Evolutionary conservation across 2,888 invertebrate genomes (phyloP), one percentile per base, ranked within the genome.

Genomic region (Deladenus siricidicola): DNA sequence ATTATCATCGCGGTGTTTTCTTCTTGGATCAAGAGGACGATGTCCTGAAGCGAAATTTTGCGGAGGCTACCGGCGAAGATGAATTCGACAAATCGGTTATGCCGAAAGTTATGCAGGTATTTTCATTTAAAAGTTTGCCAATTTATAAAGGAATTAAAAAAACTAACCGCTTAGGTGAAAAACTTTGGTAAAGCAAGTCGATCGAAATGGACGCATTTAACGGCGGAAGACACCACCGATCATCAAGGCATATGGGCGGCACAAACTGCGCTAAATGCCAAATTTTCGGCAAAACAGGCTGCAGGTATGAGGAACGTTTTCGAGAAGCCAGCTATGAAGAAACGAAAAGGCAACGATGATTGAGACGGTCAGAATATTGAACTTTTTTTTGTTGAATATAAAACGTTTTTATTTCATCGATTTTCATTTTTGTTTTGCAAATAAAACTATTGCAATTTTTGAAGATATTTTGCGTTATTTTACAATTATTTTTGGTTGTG

Each of bases 1-100:
- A 98, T 81, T 99, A 92, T 80, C 98, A 99, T 84, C 87, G 98
- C 78, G 98, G 98, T 81, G 96, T 91, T 2, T 99, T 98, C 85
- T 98, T 90, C 80, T 83, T 99, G 85, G 85, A 85, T 76, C 80
- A 80, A 63, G 74, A 75, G 55, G 75, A 78, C 49, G 73, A 75
- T n/a, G 73, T 78, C 28, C 64, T 59, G 51, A 90, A 89, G 79
- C 85, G 92, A 73, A 92, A 96, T 79, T 93, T 91, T 81, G 89
- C 93, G 0, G 89, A 89, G 60, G 88, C 94, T 0, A 99, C 98
- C 0, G 82, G 98, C 75, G 98, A 99, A 75, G 98, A 99, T 85
- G 93, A 94, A 81, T 98, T 99, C 80, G 93, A 99, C 80, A 99
- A 98, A 82, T 92, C 94, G 29, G 89, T 96, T 70, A 81, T 99